phyloP scores from a whole-genome alignment of 2,797 vertebrate genomes.

The Cossypha heuglini region DNA sequence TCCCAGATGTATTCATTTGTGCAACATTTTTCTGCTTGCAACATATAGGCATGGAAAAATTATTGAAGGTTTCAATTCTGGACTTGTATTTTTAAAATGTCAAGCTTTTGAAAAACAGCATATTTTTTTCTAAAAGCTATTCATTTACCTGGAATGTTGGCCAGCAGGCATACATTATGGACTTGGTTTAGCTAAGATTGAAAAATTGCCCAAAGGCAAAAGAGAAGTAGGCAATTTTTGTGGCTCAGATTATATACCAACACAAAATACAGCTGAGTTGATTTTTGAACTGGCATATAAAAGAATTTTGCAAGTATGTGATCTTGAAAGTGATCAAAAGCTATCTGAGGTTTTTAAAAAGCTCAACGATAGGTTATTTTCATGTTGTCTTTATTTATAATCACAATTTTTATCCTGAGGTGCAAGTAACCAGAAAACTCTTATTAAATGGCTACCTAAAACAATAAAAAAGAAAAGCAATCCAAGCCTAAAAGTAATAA shows the following conservation, averaged over 20 bases:
- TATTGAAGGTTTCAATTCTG: conserved; percentile 79
- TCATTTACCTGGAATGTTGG: conserved; percentile 84
- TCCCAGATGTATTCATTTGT: conserved; percentile 85
- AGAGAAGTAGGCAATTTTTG: conserved; percentile 69
- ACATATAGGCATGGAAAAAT: conserved; percentile 80
- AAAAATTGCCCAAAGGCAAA: conserved; percentile 73
- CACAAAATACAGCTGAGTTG: conserved; percentile 44
- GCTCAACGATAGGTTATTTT: not conserved
- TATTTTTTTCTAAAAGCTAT: conserved; percentile 78
- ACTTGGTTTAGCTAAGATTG: conserved; percentile 78
- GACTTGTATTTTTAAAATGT: conserved; percentile 78
- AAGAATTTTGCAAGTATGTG: not conserved
- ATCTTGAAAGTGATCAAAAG: conserved; percentile 29
- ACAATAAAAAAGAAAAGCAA: conserved; percentile 3
- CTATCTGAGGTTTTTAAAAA: conserved; percentile 16
- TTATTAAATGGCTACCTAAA: conserved; percentile 20
- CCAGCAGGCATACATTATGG: conserved; percentile 76
- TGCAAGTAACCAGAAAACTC: not conserved
- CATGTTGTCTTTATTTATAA: not conserved
- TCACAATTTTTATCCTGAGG: not conserved
- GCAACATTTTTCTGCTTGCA: conserved; percentile 76
- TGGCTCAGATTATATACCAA: conserved; percentile 69
- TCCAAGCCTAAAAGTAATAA: not conserved
- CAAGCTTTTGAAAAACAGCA: conserved; percentile 79
- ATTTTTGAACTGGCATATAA: conserved; percentile 25